Percentiles rank a stretch among this genome's conserved stretches.
Evolutionary conservation across 2,888 invertebrate species (phyloP).

Genomic region (Amphipyra berbera): DNA sequence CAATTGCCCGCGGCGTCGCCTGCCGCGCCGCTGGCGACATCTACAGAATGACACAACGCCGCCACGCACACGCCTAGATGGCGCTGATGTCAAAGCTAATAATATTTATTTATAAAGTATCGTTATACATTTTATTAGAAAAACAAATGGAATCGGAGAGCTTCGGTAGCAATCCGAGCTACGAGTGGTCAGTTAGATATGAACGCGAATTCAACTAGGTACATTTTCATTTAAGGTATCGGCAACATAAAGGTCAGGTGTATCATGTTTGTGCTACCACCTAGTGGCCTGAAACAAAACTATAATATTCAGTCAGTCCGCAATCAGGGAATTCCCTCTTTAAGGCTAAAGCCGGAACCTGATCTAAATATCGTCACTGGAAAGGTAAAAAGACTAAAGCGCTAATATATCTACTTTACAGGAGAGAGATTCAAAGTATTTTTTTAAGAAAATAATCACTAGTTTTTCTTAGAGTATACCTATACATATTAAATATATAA

Average conservation of each 20-base stretch:
- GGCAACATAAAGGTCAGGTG: neutral
- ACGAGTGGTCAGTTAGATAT: neutral
- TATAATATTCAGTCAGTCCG: neutral
- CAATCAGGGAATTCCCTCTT: constrained; percentile 4
- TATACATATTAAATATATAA: no score
- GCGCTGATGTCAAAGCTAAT: constrained; percentile 19
- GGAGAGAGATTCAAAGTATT: no score
- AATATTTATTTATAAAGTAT: neutral
- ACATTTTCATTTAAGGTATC: neutral
- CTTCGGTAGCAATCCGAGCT: neutral
- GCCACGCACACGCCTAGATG: constrained; percentile 28
- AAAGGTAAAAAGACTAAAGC: no score
- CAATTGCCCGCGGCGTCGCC: constrained; percentile 60
- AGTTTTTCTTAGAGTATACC: no score
- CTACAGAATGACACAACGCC: constrained; percentile 30
- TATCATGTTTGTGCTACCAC: constrained; percentile 10
- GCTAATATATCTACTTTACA: no score
- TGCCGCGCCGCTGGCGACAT: constrained; percentile 35
- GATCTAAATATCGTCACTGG: neutral
- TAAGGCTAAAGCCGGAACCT: neutral
- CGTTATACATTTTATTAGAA: neutral
- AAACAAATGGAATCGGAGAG: neutral
- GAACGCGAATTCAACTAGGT: neutral
- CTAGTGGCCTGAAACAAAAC: constrained; percentile 20
- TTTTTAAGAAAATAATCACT: no score